Conservation (phyloP, 2,888 invertebrate species). For the Zaprionus bogoriensis region DNA sequence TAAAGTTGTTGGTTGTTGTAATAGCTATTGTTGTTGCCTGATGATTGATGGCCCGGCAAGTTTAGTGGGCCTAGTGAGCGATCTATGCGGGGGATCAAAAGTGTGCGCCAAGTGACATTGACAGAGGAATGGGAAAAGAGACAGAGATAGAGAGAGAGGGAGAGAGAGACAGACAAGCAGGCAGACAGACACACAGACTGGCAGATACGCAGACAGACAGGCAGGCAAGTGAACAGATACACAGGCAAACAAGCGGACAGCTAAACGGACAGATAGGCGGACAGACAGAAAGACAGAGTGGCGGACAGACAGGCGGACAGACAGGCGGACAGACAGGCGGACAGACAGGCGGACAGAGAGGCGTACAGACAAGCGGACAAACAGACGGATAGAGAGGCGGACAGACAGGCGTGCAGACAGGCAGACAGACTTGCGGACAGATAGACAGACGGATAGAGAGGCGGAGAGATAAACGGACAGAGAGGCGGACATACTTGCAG, state of each 20-base stretch:
- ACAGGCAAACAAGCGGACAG: neutral
- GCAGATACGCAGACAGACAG: neutral
- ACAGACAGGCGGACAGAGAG: too few species aligned
- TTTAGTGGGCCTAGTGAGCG: slow-evolving; percentile 31
- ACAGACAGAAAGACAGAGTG: too few species aligned
- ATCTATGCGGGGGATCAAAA: slow-evolving; percentile 31
- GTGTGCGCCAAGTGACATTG: slow-evolving; percentile 16
- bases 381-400: neutral
- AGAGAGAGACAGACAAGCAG: neutral
- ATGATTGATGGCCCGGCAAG: slow-evolving; percentile 58
- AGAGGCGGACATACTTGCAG: neutral
- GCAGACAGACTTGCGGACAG: neutral
- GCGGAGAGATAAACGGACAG: neutral
- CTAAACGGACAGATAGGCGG: neutral
- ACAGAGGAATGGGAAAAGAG: neutral
- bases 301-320: neutral
- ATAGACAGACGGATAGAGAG: neutral
- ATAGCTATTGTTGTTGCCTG: slow-evolving; percentile 16
- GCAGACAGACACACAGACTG: neutral
- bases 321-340: neutral
- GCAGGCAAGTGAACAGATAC: neutral
- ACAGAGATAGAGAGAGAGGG: neutral
- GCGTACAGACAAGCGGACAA: neutral
- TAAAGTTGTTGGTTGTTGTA: slow-evolving; percentile 25
- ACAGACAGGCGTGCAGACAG: neutral